Base-by-base conservation (phyloP, 2,797 vertebrate species). In the Heterohyrax brucei region DNA sequence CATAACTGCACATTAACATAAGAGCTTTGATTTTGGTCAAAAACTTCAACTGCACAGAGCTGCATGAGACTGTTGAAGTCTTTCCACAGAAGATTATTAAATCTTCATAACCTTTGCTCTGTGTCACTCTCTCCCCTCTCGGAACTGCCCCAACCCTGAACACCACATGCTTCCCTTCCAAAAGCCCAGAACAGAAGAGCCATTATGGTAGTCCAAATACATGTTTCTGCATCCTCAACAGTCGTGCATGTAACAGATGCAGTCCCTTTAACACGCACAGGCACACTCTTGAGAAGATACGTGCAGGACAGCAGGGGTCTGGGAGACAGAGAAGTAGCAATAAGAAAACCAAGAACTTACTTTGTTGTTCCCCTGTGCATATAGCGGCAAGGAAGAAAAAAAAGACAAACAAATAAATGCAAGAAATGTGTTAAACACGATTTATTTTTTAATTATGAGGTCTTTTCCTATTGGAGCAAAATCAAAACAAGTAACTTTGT, bases 351-450 rank as follows among this genome's bases (percentile, higher is more conserved):
- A 77, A 97, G 66, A 86, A 98, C 98, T 98, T 98, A 98, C 98
- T 98, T 97, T 98, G 98, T 93, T 98, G 98, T 91, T 98, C 89
- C 98, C 98, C 98, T 98, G 98, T 98, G 96, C 62, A 81, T 70
- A 94, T 92, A 84, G 98, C 97, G 97, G 97, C 95, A 98, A 96
- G 95, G 80, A 97, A 95, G 92, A 97, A 97, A 97, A 77, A 96
- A 16, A 50, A 92, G 44, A 96, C 97, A 39, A 39, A 39, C 39
- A 39, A 39, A 39, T 39, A 39, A 39, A 39, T 39, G 39, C 10
- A 56, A 96, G 76, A 96, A 89, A 97, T 92, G 96, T 8, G 94
- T 98, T 98, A 98, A 97, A 90, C 78, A 90, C 95, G 96, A 61
- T 97, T 96, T 93, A 91, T 95, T 97, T 98, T 88, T 86, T 91